These are phyloP conservation scores for Heteractis magnifica DNA, from an alignment of 92 coral and sea anemone species.

Conservation along the genomic window DNA sequence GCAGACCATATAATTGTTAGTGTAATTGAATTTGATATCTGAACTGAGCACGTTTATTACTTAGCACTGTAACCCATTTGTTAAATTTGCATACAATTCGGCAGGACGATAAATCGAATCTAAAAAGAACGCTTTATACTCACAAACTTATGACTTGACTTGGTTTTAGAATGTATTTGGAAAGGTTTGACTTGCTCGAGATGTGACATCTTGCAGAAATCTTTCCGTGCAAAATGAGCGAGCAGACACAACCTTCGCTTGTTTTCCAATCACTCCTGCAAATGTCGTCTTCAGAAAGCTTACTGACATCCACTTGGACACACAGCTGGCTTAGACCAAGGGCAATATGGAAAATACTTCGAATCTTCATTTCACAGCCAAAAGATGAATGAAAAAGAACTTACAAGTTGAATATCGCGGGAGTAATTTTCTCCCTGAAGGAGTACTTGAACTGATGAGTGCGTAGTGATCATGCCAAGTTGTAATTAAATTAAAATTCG, in stretches of 20 bases:
- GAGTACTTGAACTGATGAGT: too few species aligned
- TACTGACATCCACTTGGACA: neutral
- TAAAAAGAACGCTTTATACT: neutral
- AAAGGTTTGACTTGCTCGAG: constrained; percentile 1
- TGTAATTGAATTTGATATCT: too few species aligned
- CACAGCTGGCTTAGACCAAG: neutral
- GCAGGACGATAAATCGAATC: neutral
- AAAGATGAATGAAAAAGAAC: neutral
- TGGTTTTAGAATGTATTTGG: neutral
- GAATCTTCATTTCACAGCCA: neutral
- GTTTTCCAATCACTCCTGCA: neutral
- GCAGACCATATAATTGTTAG: too few species aligned
- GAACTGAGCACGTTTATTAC: too few species aligned
- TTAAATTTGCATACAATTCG: too few species aligned
- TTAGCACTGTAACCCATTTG: too few species aligned
- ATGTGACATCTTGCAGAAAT: constrained; percentile 14
- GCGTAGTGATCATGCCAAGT: neutral
- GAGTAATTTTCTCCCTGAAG: too few species aligned
- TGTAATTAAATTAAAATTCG: neutral
- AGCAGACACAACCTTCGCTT: constrained; percentile 10
- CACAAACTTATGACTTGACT: constrained; percentile 5
- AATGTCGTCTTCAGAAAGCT: neutral
- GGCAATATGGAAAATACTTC: neutral
- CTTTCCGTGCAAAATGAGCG: neutral
- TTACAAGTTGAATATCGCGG: neutral